Base-by-base conservation (phyloP, 2,113 vertebrate species). In the Microcebus tavaratra region DNA sequence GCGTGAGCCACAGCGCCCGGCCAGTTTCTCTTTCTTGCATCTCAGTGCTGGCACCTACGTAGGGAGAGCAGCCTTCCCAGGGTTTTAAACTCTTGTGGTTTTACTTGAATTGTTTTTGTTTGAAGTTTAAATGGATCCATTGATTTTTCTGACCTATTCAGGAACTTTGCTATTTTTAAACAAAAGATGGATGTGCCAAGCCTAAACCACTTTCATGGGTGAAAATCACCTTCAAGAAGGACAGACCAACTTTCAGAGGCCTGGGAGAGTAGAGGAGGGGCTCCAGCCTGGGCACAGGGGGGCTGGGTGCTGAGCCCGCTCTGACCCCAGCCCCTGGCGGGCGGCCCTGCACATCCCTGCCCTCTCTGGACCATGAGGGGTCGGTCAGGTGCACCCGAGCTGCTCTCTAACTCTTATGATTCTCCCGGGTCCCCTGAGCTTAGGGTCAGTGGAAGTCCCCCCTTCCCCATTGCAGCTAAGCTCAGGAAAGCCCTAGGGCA, bases 111-210 rank as follows among this genome's bases (percentile, higher is more conserved):
- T 85, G 76, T 72, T 95, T 97, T 89, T 55, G 57, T 94, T 94
- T 81, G 94, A 82, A 27, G n/a, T 63, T 94, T 94, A 85, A 63
- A 11, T 72, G n/a, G 90, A 88, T 78, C 59, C 61, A 90, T 96
- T 90, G 87, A 93, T 86, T 97, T 96, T 93, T 72, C 78, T 86
- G 55, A 90, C 31, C 90, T 68, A 92, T 87, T 95, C 78, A 84
- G 61, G n/a, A 96, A n/a, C 61, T 65, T 92, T 83, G 48, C 68
- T 96, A 88, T 94, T 94, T 96, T 96, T 91, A 96, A 95, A 70
- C 86, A 70, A 82, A 91, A 86, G 53, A 88, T 18, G n/a, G 59
- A 82, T 59, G 42, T 68, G 50, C 55, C 21, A 82, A 68, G 76
- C 4, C 0, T 0, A 90, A 90, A 45, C 42, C 75, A 45, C 4